Percentiles rank a stretch among this genome's conserved stretches.
phyloP scores from a whole-genome alignment of 2,113 vertebrate genomes.

The Grus americana region DNA sequence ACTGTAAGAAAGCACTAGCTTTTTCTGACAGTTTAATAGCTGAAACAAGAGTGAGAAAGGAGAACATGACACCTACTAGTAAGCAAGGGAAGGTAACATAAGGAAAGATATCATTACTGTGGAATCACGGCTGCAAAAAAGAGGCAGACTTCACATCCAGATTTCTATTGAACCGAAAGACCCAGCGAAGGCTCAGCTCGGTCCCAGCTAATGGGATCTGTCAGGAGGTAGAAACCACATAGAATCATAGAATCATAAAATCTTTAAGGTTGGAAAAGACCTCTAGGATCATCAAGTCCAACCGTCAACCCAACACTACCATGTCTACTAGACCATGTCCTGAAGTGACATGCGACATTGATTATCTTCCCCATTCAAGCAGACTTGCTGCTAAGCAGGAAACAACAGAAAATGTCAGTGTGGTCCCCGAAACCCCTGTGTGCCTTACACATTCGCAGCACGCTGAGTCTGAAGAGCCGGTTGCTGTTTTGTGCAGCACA shows the following conservation, averaged over 20 bases:
- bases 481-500: no score
- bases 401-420: not conserved
- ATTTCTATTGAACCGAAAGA: not conserved
- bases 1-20: not conserved
- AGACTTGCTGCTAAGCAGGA: not conserved
- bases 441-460: rapidly evolving
- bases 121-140: not conserved
- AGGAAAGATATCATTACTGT: not conserved
- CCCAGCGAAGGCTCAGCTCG: not conserved
- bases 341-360: not conserved
- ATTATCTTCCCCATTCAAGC: not conserved
- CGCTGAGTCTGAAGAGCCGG: not conserved
- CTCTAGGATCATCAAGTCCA: no score
- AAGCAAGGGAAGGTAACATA: not conserved
- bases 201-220: not conserved
- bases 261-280: no score
- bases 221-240: not conserved
- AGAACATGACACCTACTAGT: not conserved
- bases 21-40: constrained; percentile 25
- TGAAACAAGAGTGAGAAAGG: not conserved
- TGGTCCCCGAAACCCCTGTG: not conserved
- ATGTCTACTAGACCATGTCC: no score
- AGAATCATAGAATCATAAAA: no score
- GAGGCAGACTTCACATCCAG: not conserved
- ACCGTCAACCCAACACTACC: no score